These are phyloP conservation scores for Numida meleagris DNA, from an alignment of 2,113 vertebrate genomes.

Conservation along the genomic window DNA sequence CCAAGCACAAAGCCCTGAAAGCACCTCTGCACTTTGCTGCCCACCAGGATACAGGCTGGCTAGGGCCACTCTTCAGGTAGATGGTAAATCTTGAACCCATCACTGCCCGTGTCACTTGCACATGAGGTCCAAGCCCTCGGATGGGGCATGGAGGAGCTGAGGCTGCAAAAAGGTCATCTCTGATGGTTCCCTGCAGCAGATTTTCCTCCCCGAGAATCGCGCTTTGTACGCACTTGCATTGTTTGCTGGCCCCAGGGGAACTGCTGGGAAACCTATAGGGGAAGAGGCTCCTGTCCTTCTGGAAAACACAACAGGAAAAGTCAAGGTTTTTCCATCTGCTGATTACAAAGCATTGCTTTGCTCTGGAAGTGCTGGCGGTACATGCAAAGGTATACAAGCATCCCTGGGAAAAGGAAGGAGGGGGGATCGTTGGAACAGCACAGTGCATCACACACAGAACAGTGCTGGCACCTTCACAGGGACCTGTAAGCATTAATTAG, in stretches of 20 bases:
- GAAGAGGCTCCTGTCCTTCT: neutral
- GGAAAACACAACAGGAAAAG: constrained; percentile 5
- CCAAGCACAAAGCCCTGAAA: neutral
- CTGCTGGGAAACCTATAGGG: neutral
- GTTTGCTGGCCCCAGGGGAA: neutral
- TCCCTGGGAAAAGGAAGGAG: neutral
- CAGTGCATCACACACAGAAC: neutral
- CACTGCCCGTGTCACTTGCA: accelerated
- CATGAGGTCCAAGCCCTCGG: accelerated
- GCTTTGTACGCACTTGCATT: accelerated
- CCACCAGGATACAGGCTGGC: neutral
- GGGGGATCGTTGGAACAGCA: neutral
- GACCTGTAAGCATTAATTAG: neutral
- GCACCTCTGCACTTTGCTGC: too few species aligned
- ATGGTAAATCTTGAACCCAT: neutral
- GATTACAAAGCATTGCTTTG: neutral
- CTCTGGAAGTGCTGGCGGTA: neutral
- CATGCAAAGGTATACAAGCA: accelerated
- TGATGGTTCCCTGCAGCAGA: neutral
- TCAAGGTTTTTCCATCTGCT: neutral
- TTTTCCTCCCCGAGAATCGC: neutral
- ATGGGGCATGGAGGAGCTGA: neutral
- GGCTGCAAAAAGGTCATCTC: neutral
- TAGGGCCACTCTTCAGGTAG: accelerated
- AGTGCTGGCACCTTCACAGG: neutral